phyloP scores from a whole-genome alignment of 2,888 invertebrate species.

The Drosophila lutescens region DNA sequence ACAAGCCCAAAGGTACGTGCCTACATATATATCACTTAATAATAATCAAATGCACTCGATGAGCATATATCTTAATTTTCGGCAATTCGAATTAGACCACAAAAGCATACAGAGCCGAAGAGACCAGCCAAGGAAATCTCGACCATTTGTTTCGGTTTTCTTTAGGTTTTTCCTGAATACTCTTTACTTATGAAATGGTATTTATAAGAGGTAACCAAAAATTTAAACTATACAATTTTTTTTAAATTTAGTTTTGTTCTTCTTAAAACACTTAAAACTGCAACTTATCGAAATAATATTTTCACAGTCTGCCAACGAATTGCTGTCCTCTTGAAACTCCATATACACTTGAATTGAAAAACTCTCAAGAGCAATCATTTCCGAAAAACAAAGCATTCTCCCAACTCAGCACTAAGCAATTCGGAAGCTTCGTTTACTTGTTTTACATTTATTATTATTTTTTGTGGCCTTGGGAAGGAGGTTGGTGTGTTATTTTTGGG shows the following conservation, averaged over 20 bases:
- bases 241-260: too few relatives aligned
- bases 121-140: conserved; percentile 9
- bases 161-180: conserved; percentile 1
- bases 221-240: too few relatives aligned
- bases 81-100: conserved; percentile 43
- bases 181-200: neutral
- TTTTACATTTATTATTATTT: conserved; percentile 38
- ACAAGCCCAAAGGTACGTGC: conserved; percentile 12
- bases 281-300: neutral
- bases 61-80: conserved; percentile 60
- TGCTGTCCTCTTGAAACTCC: conserved; percentile 3
- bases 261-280: neutral
- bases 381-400: conserved; percentile 24
- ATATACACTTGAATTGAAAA: conserved; percentile 15
- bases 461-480: neutral
- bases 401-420: neutral
- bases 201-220: neutral
- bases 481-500: conserved; percentile 28
- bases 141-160: conserved; percentile 1
- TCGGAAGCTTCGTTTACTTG: conserved; percentile 10
- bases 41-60: conserved; percentile 68
- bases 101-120: conserved; percentile 9
- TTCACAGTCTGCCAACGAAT: neutral
- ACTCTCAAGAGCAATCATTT: conserved; percentile 9
- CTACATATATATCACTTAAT: conserved; percentile 52